These are phyloP conservation scores for Rhea americana DNA, from an alignment of 2,113 vertebrate genomes.

Conservation along the genomic window DNA sequence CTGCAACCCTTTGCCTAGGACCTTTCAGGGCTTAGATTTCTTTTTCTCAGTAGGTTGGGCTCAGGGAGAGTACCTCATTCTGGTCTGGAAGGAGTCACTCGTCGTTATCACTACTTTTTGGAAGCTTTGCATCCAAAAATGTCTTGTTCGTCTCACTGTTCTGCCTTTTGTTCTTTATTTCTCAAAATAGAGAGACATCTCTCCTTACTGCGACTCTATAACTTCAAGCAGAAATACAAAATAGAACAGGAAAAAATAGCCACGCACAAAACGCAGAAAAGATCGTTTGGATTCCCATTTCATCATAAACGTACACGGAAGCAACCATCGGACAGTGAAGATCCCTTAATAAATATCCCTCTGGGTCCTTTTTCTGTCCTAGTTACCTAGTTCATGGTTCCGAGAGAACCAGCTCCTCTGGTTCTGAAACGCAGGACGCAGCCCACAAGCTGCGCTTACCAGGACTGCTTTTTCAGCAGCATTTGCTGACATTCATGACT, in stretches of 20 bases:
- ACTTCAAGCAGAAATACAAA: neutral
- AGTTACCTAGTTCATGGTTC: neutral
- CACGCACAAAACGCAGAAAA: neutral
- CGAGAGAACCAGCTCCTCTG: neutral
- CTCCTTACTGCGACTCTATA: neutral
- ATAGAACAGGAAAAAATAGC: neutral
- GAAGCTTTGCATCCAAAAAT: neutral
- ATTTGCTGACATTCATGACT: fast-evolving
- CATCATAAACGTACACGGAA: neutral
- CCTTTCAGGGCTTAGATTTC: neutral
- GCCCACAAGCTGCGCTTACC: fast-evolving
- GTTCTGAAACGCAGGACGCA: neutral
- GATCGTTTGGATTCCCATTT: neutral
- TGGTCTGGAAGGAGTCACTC: neutral
- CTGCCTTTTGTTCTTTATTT: neutral
- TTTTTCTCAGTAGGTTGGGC: neutral
- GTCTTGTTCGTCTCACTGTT: neutral
- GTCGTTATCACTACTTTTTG: neutral
- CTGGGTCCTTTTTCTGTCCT: neutral
- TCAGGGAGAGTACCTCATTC: neutral
- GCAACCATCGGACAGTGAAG: neutral
- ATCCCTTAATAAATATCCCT: neutral
- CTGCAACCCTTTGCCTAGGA: neutral
- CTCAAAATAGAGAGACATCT: neutral
- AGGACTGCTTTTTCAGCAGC: neutral